Evolutionary conservation across 2,113 vertebrate species (phyloP).

Genomic region (Pristiophorus japonicus): DNA sequence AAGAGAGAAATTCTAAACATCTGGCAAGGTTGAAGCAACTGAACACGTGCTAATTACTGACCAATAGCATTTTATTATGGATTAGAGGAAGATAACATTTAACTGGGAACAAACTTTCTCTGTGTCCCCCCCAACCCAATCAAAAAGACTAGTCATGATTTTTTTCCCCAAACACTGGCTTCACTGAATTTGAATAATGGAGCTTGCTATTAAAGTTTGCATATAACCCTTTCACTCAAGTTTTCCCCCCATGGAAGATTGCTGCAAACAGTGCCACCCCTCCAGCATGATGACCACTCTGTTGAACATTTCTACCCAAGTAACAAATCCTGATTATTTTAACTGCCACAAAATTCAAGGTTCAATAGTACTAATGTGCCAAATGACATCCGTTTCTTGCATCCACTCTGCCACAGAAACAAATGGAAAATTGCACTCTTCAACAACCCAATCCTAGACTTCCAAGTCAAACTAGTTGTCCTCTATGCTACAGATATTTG

Average conservation of each 20-base stretch:
- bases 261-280: no score
- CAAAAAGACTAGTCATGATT: neutral
- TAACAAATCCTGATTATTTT: neutral
- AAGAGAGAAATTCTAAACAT: no score
- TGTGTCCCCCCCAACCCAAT: neutral
- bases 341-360: neutral
- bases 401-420: neutral
- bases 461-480: neutral
- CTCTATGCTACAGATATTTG: neutral
- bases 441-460: neutral
- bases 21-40: no score
- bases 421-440: neutral
- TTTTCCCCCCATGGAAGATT: neutral
- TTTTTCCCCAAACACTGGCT: neutral
- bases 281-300: no score
- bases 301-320: neutral
- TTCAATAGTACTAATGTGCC: neutral
- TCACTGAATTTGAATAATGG: neutral
- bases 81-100: no score
- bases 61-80: no score
- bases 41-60: no score
- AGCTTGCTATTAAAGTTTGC: neutral
- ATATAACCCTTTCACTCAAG: neutral
- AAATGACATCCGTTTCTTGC: neutral
- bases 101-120: no score